Evolutionary conservation across 2,113 vertebrate species (phyloP).

Genomic region (Pipra filicauda): DNA sequence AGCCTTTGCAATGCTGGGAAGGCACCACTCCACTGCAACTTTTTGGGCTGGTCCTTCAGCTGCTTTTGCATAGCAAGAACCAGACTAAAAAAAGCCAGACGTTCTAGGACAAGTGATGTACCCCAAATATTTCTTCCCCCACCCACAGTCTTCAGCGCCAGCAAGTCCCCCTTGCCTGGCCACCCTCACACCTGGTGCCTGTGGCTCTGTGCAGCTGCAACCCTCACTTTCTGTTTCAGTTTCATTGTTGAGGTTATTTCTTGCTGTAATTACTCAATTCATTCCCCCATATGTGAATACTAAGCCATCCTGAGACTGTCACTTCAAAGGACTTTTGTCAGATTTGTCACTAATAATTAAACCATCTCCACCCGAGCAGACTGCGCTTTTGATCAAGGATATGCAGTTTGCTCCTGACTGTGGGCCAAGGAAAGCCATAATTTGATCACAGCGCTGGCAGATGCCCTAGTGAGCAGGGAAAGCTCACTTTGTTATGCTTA

Average conservation of each 20-base stretch:
- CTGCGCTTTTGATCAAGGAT: constrained; percentile 27
- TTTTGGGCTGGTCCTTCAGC: not conserved
- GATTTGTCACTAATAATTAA: constrained; percentile 27
- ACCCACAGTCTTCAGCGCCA: not conserved
- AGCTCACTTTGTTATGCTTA: constrained; percentile 10
- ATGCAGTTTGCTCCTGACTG: not conserved
- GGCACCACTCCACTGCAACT: rapidly evolving
- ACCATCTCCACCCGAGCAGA: not conserved
- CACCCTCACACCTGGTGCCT: not conserved
- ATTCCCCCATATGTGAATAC: not conserved
- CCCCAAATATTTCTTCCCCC: not conserved
- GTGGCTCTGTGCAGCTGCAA: not conserved
- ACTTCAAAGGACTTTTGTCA: constrained; percentile 26
- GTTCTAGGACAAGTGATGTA: not conserved
- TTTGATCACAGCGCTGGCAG: constrained; percentile 7
- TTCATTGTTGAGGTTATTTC: not conserved
- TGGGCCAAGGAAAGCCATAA: constrained; percentile 22
- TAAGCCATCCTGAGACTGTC: not conserved
- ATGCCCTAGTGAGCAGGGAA: not conserved
- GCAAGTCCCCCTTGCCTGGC: not conserved
- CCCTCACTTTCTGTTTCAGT: not conserved
- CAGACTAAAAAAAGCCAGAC: not conserved
- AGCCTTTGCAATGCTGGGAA: not conserved
- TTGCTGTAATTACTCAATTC: not conserved
- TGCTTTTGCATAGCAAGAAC: not conserved